Conservation (phyloP, 2,797 vertebrate species). For the Carduelis carduelis region DNA sequence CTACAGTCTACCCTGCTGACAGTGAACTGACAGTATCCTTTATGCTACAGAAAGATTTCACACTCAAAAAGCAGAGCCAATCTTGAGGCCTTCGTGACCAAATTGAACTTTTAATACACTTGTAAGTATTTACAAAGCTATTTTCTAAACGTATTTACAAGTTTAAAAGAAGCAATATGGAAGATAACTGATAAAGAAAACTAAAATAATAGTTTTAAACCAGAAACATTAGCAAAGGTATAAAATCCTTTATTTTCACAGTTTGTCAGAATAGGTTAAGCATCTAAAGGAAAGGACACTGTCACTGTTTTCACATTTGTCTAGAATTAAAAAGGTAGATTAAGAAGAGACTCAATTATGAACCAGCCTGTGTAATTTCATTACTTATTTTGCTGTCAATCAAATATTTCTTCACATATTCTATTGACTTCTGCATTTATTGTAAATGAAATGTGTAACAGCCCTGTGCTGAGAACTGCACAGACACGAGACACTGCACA, state of each 20-base stretch:
- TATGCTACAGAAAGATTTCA: slow-evolving; percentile 34
- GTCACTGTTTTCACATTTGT: slow-evolving; percentile 81
- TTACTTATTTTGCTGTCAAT: slow-evolving; percentile 65
- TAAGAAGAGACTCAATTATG: slow-evolving; percentile 79
- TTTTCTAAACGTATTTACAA: slow-evolving; percentile 75
- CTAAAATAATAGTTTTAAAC: slow-evolving; percentile 64
- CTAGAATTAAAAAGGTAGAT: slow-evolving; percentile 74
- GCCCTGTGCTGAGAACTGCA: slow-evolving; percentile 63
- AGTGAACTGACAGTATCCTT: slow-evolving; percentile 76
- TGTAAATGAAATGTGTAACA: slow-evolving; percentile 71
- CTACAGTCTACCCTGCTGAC: slow-evolving; percentile 72
- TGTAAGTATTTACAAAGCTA: slow-evolving; percentile 74
- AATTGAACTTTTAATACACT: slow-evolving; percentile 49
- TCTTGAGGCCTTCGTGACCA: slow-evolving; percentile 41
- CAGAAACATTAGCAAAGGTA: slow-evolving; percentile 75
- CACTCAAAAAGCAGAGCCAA: slow-evolving; percentile 53
- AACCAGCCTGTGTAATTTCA: slow-evolving; percentile 69
- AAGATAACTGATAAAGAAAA: slow-evolving; percentile 65
- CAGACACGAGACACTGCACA: slow-evolving; percentile 56
- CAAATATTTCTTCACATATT: slow-evolving; percentile 70
- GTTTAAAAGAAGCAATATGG: slow-evolving; percentile 67
- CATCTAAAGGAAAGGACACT: slow-evolving; percentile 70
- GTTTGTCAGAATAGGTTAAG: slow-evolving; percentile 76
- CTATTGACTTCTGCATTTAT: slow-evolving; percentile 71
- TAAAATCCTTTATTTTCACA: slow-evolving; percentile 79